Conservation (phyloP, 2,888 invertebrate genomes). For the Leucoma salicis region DNA sequence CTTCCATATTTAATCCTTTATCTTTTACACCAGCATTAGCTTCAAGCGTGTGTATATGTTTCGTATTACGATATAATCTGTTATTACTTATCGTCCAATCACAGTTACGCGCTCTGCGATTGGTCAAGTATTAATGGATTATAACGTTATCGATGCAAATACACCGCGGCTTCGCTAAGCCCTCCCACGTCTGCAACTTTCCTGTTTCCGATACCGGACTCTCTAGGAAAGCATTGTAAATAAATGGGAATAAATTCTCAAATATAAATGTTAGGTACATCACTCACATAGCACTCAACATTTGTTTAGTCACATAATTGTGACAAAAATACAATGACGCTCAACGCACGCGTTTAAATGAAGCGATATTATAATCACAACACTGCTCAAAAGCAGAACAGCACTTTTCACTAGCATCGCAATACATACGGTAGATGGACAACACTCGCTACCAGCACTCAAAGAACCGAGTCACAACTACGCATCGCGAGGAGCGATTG, state of each 20-base stretch:
- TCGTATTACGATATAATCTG: conserved; percentile 9
- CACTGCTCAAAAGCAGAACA: conserved; percentile 78
- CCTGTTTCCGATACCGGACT: conserved; percentile 78
- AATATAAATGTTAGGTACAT: conserved; percentile 80
- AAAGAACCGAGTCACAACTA: conserved; percentile 32
- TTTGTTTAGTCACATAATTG: conserved; percentile 54
- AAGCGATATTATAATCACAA: conserved; percentile 65
- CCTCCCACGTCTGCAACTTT: conserved; percentile 67
- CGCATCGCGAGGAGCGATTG: conserved; percentile 35
- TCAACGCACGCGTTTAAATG: conserved; percentile 68
- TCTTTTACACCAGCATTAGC: conserved; percentile 34
- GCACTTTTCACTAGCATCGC: conserved; percentile 70
- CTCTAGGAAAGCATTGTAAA: conserved; percentile 70
- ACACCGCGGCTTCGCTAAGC: conserved; percentile 56
- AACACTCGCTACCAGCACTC: conserved; percentile 52
- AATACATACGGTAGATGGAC: conserved; percentile 58
- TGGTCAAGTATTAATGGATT: conserved; percentile 8
- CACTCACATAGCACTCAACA: conserved; percentile 79
- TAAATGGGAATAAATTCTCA: conserved; percentile 69
- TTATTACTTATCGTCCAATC: conserved; percentile 13
- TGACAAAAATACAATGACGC: conserved; percentile 45
- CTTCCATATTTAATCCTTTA: conserved; percentile 27
- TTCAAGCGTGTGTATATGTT: conserved; percentile 32
- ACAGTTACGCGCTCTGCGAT: conserved; percentile 5
- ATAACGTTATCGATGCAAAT: conserved; percentile 27